Base-by-base conservation (phyloP, 2,797 vertebrate species). In the Melanotaenia parkinsoni region DNA sequence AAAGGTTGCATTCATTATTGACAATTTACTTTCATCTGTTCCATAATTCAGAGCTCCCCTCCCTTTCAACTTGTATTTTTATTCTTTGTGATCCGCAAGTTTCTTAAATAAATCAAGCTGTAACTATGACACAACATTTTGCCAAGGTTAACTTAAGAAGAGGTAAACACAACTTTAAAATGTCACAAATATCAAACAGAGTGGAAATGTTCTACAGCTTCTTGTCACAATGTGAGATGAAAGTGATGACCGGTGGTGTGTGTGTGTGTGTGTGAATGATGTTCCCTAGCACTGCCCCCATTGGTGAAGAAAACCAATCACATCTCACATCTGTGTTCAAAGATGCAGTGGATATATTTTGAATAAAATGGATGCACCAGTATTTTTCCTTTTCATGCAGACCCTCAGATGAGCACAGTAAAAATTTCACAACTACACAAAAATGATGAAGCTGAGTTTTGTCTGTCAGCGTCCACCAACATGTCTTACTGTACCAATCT, bases 1-100 rank as follows among this genome's bases (percentile, higher is more conserved):
- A 95, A 94, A 89, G 91, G 80, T 64, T 59, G 12, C 86, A 95
- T 96, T 83, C 87, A 96, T 95, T 95, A 96, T 96, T 96, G 86
- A 96, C 90, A 91, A 92, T 94, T 91, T 89, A 90, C 93, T 94
- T 95, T 94, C 91, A 89, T 91, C 87, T 84, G 77, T 82, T 95
- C 73, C 72, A 94, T 94, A 92, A 95, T 95, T 94, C 86, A 95
- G 32, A 60, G 58, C 79, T 82, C 61, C 58, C 72, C 84, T 89
- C 77, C 59, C 83, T 92, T 90, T 86, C 70, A 79, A 40, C 81
- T 70, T 62, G 67, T 62, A 58, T 72, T 67, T 38, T 73, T 70
- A 68, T 73, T 67, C 65, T 77, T 32, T 38, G 58, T 26, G 14
- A 54, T 43, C 62, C 35, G 68, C 20, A 0, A 18, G 47, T 20